Conservation (phyloP, 2,888 invertebrate species). For the Willowsia nigromaculata region DNA sequence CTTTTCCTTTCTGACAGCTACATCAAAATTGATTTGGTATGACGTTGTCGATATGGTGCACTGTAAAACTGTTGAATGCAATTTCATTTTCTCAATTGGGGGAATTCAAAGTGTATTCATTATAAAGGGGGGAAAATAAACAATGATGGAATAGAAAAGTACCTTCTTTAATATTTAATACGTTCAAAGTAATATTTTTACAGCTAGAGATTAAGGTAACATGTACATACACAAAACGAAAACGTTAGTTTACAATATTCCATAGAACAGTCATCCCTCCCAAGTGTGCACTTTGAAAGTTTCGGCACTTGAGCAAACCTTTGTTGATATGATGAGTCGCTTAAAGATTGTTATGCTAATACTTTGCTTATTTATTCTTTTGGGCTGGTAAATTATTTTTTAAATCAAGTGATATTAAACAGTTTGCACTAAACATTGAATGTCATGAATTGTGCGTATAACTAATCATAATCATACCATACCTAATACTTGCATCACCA, state of each 20-base stretch:
- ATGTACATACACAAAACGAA: background rate
- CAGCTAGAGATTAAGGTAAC: background rate
- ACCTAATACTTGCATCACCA: no score
- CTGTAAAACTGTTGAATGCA: slow-evolving; percentile 33
- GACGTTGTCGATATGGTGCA: slow-evolving; percentile 31
- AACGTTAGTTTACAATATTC: no score
- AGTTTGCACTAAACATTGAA: background rate
- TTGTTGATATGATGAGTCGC: no score
- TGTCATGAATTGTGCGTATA: no score
- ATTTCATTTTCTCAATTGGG: background rate
- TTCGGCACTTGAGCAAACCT: no score
- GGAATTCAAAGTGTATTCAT: slow-evolving; percentile 21
- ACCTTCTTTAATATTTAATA: background rate
- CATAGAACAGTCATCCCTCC: no score
- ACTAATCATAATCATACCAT: no score
- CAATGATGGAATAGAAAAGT: background rate
- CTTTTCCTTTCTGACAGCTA: slow-evolving; percentile 42
- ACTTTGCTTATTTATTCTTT: slow-evolving; percentile 16
- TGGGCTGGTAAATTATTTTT: background rate
- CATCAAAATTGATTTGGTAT: slow-evolving; percentile 50
- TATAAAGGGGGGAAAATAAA: background rate
- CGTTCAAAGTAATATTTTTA: background rate
- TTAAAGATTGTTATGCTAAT: no score
- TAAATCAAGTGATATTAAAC: background rate
- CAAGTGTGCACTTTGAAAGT: no score